Evolutionary conservation across 2,888 invertebrate genomes (phyloP).

Genomic region (Diachrysia chrysitis): DNA sequence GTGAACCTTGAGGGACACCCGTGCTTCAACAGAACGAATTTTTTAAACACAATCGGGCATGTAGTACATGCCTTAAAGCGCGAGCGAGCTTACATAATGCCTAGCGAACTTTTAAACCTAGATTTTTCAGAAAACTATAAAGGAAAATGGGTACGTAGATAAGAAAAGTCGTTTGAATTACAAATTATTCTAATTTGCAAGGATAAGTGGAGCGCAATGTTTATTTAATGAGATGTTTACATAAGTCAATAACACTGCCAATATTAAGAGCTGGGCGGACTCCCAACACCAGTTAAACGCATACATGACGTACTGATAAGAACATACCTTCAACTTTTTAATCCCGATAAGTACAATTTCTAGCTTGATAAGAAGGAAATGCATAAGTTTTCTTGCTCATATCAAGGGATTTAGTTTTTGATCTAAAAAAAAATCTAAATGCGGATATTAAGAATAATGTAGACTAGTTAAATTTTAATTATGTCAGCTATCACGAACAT

Average conservation of each 20-base stretch:
- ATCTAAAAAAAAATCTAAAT: too few relatives aligned
- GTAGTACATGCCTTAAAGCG: too few relatives aligned
- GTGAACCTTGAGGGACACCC: neutral
- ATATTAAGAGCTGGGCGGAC: neutral
- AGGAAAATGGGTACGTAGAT: slow-evolving; percentile 16
- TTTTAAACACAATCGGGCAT: neutral
- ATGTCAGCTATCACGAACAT: too few relatives aligned
- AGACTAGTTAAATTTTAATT: too few relatives aligned
- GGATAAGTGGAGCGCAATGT: slow-evolving; percentile 24
- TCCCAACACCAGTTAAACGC: neutral
- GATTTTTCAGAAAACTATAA: slow-evolving; percentile 16
- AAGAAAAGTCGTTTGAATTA: slow-evolving; percentile 43
- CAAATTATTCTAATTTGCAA: slow-evolving; percentile 42
- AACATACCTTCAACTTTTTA: neutral
- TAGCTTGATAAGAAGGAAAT: neutral
- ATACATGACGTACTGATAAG: neutral
- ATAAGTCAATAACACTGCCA: slow-evolving; percentile 19
- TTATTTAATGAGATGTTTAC: slow-evolving; percentile 24
- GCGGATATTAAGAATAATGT: too few relatives aligned
- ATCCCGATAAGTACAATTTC: neutral
- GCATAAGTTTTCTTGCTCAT: too few relatives aligned
- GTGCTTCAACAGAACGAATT: neutral
- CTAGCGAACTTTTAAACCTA: neutral
- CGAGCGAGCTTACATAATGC: neutral
- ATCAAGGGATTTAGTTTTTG: too few relatives aligned